Conservation (phyloP, 2,797 vertebrate genomes). For the Monodelphis domestica region DNA sequence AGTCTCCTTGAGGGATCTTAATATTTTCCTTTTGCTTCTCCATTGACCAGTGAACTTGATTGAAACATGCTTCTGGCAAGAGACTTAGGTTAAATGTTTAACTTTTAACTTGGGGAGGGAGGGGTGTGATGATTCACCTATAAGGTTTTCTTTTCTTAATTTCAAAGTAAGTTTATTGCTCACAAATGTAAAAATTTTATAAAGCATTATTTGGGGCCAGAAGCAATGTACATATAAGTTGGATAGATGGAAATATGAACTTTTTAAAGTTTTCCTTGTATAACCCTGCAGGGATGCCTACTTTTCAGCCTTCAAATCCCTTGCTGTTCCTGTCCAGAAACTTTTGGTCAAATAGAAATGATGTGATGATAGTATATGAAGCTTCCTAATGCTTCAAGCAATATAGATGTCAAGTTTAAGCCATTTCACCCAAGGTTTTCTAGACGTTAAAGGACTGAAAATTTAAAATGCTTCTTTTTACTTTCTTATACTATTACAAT, state of each 20-base stretch:
- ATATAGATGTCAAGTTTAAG: conserved; percentile 1
- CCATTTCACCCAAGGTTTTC: conserved; percentile 1
- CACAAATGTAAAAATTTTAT: not conserved
- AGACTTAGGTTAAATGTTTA: not conserved
- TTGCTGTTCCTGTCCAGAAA: not conserved
- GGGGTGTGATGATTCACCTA: not conserved
- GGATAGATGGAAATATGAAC: not conserved
- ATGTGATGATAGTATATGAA: not conserved
- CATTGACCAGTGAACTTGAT: not conserved
- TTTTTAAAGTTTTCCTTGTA: conserved; percentile 1
- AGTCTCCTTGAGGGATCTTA: not conserved
- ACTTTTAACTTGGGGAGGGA: not conserved
- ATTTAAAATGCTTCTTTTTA: not conserved
- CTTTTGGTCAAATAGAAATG: not conserved
- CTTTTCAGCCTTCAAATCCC: not conserved
- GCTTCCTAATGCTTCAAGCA: not conserved
- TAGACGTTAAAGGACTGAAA: not conserved
- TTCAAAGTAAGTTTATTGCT: not conserved
- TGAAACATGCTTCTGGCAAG: not conserved
- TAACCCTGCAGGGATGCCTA: not conserved
- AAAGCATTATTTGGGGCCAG: not conserved
- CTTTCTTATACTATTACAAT: conserved; percentile 37
- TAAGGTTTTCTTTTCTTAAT: not conserved
- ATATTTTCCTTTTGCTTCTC: not conserved
- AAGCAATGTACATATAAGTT: not conserved